Evolutionary conservation across 2,888 invertebrate species (phyloP).

Genomic region (Tinea trinotella): DNA sequence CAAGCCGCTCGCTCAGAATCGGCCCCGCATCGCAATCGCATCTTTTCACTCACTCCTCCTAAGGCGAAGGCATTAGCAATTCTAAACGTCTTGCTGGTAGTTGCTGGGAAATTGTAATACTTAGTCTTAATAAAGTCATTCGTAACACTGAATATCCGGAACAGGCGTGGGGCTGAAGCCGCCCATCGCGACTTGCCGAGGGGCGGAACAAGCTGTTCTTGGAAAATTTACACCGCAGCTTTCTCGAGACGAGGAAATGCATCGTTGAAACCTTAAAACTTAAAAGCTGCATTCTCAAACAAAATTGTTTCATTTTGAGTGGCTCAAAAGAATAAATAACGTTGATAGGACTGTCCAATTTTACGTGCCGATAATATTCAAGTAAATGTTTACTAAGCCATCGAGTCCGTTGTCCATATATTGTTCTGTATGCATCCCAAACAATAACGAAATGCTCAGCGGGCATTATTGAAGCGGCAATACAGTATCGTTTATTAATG

Average conservation of each 20-base stretch:
- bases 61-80: constrained; percentile 55
- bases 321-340: constrained; percentile 1
- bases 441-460: constrained; percentile 41
- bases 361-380: neutral
- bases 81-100: constrained; percentile 53
- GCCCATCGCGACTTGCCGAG: constrained; percentile 37
- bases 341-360: neutral
- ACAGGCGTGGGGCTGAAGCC: constrained; percentile 41
- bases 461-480: constrained; percentile 42
- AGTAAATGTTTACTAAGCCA: constrained; percentile 9
- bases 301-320: neutral
- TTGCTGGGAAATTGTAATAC: constrained; percentile 63
- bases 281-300: neutral
- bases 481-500: constrained; percentile 56
- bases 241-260: constrained; percentile 21
- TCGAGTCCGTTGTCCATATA: neutral
- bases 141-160: constrained; percentile 59
- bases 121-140: constrained; percentile 68
- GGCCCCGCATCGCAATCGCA: constrained; percentile 40
- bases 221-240: constrained; percentile 43
- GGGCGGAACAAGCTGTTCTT: constrained; percentile 36
- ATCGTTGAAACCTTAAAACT: neutral
- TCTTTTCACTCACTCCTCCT: constrained; percentile 55
- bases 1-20: constrained; percentile 36
- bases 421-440: constrained; percentile 26